Base-by-base conservation (phyloP, 2,888 invertebrate genomes). In the Scaptomyza caliginosa region DNA sequence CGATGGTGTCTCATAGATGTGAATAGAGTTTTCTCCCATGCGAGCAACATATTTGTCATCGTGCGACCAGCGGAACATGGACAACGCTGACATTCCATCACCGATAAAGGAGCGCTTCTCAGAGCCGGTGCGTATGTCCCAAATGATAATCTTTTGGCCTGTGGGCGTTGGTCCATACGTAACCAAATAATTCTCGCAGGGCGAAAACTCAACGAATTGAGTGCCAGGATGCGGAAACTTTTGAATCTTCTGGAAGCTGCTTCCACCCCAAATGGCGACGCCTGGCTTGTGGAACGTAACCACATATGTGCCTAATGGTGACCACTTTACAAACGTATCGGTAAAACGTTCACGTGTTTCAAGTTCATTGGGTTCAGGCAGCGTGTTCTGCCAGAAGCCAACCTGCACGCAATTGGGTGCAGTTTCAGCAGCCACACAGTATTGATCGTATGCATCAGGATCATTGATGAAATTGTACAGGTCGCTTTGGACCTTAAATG, bases 251-350 rank as follows among this genome's bases (percentile, higher is more conserved):
- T 94, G 94, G 92, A 98, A 99, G 84, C 95, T 95, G 21, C 97
- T 96, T 0, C 99, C 99, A 16, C 98, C 99, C 99, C 99, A 99
- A 42, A 99, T 93, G 0, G 97, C 98, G 48, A 99, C 97, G 56
- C 99, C 99, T 69, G 96, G 94, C 91, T 95, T 95, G 90, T 99
- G 99, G 92, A 99, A 98, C 0, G 99, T 99, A 0, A 98, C 96
- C 76, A 99, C 92, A 91, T 97, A 99, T 0, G 98, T 98, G 42
- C 99, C 99, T 34, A 98, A 92, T 0, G 99, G 99, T 1, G 99
- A 99, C 99, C 99, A 99, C 80, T 96, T 95, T 1, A 98, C 96
- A 82, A 98, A 97, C 0, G 97, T 97, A 89, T 99, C 98, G 0
- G 99, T 98, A 96, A 99, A 99, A 78, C 96, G 94, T 63, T 94